Evolutionary conservation across 2,113 vertebrate species (phyloP).

Genomic region (Dermatemys mawii): DNA sequence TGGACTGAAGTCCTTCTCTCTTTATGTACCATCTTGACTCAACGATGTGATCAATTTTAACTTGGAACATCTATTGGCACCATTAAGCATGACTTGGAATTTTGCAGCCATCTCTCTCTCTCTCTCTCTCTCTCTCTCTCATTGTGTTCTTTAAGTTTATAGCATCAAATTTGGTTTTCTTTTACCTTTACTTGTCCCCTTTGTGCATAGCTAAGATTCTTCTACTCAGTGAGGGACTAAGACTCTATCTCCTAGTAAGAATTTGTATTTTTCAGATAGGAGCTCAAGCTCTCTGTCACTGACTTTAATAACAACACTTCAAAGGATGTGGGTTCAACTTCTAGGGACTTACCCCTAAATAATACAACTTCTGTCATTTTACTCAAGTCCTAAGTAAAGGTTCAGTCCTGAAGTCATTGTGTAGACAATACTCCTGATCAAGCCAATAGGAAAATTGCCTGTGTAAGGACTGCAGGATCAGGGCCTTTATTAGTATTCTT

Average conservation of each 20-base stretch:
- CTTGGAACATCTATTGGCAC: neutral
- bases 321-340: neutral
- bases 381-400: neutral
- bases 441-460: neutral
- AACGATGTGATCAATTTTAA: neutral
- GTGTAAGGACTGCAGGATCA: neutral
- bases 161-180: neutral
- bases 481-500: neutral
- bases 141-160: neutral
- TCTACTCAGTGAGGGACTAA: fast-evolving
- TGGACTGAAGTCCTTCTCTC: neutral
- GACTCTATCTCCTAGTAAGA: neutral
- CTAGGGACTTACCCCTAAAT: neutral
- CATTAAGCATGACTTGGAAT: neutral
- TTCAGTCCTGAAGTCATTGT: neutral
- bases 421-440: neutral
- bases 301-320: neutral
- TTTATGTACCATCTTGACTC: fast-evolving
- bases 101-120: neutral
- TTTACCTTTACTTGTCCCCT: neutral
- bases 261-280: neutral
- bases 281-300: neutral
- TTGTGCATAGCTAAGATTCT: fast-evolving
- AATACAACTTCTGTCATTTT: neutral
- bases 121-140: neutral